A percentile compares a stretch with the other conserved stretches of the same genome.
Conservation (phyloP, 2,888 invertebrate genomes). For the Drosophila buzzatii region DNA sequence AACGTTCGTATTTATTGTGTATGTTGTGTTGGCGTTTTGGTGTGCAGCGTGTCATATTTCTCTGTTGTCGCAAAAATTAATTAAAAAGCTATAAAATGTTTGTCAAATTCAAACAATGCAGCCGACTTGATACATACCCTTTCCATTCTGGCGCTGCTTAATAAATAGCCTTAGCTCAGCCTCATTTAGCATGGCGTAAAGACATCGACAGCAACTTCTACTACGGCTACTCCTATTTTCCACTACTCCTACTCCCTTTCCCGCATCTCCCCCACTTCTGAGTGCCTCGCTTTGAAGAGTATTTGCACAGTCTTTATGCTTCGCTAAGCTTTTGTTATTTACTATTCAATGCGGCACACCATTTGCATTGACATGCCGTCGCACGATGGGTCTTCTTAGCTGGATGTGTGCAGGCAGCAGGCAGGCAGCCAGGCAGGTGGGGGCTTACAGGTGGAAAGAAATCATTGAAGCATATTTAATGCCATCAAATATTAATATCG, state of each 20-base stretch:
- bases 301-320: slow-evolving; percentile 54
- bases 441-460: slow-evolving; percentile 44
- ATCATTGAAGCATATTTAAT: slow-evolving; percentile 77
- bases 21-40: slow-evolving; percentile 7
- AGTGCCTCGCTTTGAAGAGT: slow-evolving; percentile 25
- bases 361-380: slow-evolving; percentile 54
- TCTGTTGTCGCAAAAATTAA: slow-evolving; percentile 48
- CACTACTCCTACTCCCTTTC: neutral
- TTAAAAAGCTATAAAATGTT: slow-evolving; percentile 42
- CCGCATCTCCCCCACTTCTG: neutral
- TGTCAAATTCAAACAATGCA: slow-evolving; percentile 15
- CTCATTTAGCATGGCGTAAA: slow-evolving; percentile 28
- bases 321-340: slow-evolving; percentile 57
- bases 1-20: neutral
- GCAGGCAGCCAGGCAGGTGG: neutral
- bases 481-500: slow-evolving; percentile 76
- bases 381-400: neutral
- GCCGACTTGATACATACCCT: neutral
- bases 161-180: slow-evolving; percentile 27
- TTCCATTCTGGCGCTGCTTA: neutral
- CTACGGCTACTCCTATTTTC: neutral
- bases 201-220: slow-evolving; percentile 3
- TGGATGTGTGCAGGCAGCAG: neutral
- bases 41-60: slow-evolving; percentile 22
- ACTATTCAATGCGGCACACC: slow-evolving; percentile 66